Percentiles rank a stretch among this genome's conserved stretches.
Conservation (phyloP, 2,888 invertebrate species). For the Ochropleura leucogaster region DNA sequence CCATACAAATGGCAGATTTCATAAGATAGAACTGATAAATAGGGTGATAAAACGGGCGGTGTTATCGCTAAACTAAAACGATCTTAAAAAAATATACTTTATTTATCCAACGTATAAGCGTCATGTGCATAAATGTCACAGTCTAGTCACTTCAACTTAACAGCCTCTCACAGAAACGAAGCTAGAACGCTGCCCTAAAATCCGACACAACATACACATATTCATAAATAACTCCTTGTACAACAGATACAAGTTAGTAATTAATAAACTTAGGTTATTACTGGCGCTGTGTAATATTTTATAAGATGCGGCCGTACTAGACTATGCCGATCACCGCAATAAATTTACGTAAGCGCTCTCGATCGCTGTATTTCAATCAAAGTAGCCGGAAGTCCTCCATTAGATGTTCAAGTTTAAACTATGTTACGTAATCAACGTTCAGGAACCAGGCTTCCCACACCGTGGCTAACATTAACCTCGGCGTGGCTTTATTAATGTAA, state of each 20-base stretch:
- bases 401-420: conserved; percentile 61
- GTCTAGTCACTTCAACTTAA: not conserved
- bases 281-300: conserved; percentile 43
- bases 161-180: not conserved
- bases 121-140: not conserved
- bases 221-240: conserved; percentile 11
- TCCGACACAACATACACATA: conserved; percentile 15
- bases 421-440: conserved; percentile 58
- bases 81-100: not conserved
- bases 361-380: conserved; percentile 62
- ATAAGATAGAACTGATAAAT: too few relatives aligned
- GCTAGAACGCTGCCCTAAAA: conserved; percentile 1
- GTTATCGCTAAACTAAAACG: too few relatives aligned
- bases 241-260: conserved; percentile 42
- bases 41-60: too few relatives aligned
- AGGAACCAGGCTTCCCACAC: conserved; percentile 40
- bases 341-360: conserved; percentile 39
- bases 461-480: not conserved
- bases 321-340: conserved; percentile 44
- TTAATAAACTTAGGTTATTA: conserved; percentile 47
- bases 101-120: not conserved
- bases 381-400: conserved; percentile 61
- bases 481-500: not conserved
- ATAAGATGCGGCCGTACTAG: conserved; percentile 27
- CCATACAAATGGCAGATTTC: too few relatives aligned